These are phyloP conservation scores for Lasioglossum figueresi DNA, from an alignment of 2,888 invertebrate species.

Conservation along the genomic window DNA sequence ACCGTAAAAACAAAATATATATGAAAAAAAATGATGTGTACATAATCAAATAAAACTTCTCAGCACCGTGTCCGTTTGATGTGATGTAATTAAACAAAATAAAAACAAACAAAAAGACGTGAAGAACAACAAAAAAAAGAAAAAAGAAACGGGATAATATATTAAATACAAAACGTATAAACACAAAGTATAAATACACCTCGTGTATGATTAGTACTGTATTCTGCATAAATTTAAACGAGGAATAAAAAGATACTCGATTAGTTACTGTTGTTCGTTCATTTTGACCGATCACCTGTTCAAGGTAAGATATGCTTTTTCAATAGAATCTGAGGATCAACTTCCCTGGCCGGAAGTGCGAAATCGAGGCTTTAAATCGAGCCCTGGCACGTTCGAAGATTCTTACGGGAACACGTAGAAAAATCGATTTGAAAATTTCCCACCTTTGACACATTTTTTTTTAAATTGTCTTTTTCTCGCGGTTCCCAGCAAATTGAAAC, in stretches of 20 bases:
- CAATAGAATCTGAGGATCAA: too few relatives aligned
- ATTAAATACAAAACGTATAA: slow-evolving; percentile 56
- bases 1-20: slow-evolving; percentile 15
- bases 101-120: slow-evolving; percentile 20
- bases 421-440: too few relatives aligned
- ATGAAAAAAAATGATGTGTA: slow-evolving; percentile 68
- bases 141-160: slow-evolving; percentile 32
- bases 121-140: slow-evolving; percentile 38
- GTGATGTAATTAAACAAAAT: slow-evolving; percentile 73
- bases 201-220: slow-evolving; percentile 73
- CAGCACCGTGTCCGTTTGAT: slow-evolving; percentile 78
- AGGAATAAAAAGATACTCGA: slow-evolving; percentile 75
- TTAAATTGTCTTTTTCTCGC: too few relatives aligned
- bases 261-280: slow-evolving; percentile 66
- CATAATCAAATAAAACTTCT: slow-evolving; percentile 65
- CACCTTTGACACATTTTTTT: too few relatives aligned
- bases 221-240: slow-evolving; percentile 73
- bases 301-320: too few relatives aligned
- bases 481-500: too few relatives aligned
- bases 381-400: too few relatives aligned
- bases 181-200: slow-evolving; percentile 71
- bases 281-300: background rate
- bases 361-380: too few relatives aligned
- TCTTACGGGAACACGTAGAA: too few relatives aligned
- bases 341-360: too few relatives aligned